phyloP scores from a whole-genome alignment of 2,113 vertebrate genomes.

The Chamaetylas fuelleborni region DNA sequence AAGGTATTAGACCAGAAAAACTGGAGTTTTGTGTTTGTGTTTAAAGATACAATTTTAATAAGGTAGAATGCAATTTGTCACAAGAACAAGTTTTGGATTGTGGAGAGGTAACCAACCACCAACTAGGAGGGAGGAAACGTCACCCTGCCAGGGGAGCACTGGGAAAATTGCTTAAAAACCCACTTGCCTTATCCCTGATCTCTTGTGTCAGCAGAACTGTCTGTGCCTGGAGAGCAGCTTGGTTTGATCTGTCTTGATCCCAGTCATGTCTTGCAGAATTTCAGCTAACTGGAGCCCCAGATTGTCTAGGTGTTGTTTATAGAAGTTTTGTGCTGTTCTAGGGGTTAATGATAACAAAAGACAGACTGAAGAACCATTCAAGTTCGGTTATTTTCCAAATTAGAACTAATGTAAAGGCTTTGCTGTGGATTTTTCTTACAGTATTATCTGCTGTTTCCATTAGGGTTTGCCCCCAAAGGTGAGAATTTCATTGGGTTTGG shows the following conservation, averaged over 20 bases:
- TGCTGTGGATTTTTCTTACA: not conserved
- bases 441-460: not conserved
- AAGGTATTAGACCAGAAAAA: not conserved
- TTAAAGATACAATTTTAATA: not conserved
- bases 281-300: not conserved
- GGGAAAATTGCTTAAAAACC: not conserved
- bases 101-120: not conserved
- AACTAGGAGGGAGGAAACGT: not conserved
- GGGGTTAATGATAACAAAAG: not conserved
- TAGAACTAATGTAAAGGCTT: not conserved
- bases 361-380: not conserved
- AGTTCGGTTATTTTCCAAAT: not conserved
- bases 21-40: not conserved
- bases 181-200: not conserved
- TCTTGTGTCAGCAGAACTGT: not conserved
- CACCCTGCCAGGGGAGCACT: fast-evolving
- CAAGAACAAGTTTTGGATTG: not conserved
- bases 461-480: not conserved
- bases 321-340: not conserved
- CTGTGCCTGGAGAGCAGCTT: not conserved
- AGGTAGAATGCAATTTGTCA: not conserved
- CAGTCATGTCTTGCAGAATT: not conserved
- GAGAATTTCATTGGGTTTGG: not conserved
- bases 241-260: not conserved
- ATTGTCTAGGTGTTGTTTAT: not conserved